Evolutionary conservation across 2,888 invertebrate genomes (phyloP).

Genomic region (Drosophila koepferae): DNA sequence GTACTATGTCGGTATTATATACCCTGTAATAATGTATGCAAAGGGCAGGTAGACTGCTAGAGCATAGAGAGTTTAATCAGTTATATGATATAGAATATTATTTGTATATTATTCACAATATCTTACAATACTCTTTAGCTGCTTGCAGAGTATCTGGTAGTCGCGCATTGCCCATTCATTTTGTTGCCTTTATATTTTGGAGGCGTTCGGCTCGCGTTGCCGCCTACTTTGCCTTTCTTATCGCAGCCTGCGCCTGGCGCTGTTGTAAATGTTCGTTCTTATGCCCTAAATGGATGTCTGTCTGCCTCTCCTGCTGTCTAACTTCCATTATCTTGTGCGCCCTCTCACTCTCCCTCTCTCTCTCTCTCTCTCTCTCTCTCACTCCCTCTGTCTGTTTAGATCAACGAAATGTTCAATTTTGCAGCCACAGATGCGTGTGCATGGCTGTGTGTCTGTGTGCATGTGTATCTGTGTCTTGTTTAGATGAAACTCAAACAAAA

Average conservation of each 20-base stretch:
- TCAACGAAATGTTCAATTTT: constrained; percentile 15
- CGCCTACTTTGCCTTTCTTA: constrained; percentile 54
- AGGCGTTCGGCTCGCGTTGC: constrained; percentile 51
- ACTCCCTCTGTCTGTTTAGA: not conserved
- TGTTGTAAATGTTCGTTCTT: constrained; percentile 60
- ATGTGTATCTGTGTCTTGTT: constrained; percentile 42
- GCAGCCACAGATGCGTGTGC: constrained; percentile 25
- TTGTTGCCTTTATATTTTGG: not conserved
- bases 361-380: not conserved
- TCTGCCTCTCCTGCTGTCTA: constrained; percentile 17
- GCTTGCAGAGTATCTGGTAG: constrained; percentile 6
- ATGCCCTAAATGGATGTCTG: constrained; percentile 62
- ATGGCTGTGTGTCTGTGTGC: not conserved
- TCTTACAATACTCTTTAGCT: too few species aligned
- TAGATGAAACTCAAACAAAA: constrained; percentile 54
- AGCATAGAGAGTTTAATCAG: not conserved
- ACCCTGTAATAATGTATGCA: constrained; percentile 18
- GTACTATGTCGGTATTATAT: constrained; percentile 6
- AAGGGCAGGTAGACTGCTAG: not conserved
- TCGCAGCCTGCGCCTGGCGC: constrained; percentile 53
- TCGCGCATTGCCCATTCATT: not conserved
- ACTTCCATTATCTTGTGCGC: not conserved
- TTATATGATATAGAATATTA: not conserved
- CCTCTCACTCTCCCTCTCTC: not conserved
- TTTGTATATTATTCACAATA: too few species aligned